Evolutionary conservation across 2,797 vertebrate genomes (phyloP), one percentile per base, ranked within the genome.

Genomic region (Parotocinclus haroldoi): DNA sequence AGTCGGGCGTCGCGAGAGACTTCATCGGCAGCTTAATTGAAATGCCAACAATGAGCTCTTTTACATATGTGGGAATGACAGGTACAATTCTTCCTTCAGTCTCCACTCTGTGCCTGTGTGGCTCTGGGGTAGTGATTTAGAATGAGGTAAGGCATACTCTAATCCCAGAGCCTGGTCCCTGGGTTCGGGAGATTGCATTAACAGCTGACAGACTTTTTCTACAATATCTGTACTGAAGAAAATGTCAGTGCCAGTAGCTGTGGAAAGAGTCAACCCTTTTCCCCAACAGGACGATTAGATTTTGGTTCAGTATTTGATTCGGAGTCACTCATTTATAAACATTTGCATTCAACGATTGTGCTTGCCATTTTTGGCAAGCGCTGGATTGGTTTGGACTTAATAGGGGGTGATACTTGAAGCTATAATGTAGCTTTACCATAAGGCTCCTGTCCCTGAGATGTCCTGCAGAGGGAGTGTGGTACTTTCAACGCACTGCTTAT

Each of bases 21-120:
- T 38, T 38, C 52, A 58, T 69, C 69, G 66, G 62, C 50, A 54
- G 55, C 65, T 69, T 76, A 79, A 79, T 77, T 76, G 78, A 76
- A 79, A 76, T 68, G 73, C 70, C 75, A 73, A 72, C 55, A 73
- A 71, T 58, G 64, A 68, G 57, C 40, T 70, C 63, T 71, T 77
- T 68, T 79, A 79, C 78, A 79, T 74, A 67, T 50, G 50, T 66
- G 61, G 60, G 61, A 68, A 77, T 63, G 73, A 73, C 68, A 71
- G 66, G 63, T 61, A 71, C 52, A 68, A 64, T 71, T 63, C 58
- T 58, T 12, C 2, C 9, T 27, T 63, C 64, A 60, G 65, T 61
- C 67, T 64, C 64, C 48, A 58, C 10, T 72, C 58, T 68, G n/a
- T 46, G 55, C 57, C 59, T 59, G 54, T 53, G 63, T 5, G 46